Conservation (phyloP, 2,113 vertebrate genomes). For the Ceuthmochares aereus region DNA sequence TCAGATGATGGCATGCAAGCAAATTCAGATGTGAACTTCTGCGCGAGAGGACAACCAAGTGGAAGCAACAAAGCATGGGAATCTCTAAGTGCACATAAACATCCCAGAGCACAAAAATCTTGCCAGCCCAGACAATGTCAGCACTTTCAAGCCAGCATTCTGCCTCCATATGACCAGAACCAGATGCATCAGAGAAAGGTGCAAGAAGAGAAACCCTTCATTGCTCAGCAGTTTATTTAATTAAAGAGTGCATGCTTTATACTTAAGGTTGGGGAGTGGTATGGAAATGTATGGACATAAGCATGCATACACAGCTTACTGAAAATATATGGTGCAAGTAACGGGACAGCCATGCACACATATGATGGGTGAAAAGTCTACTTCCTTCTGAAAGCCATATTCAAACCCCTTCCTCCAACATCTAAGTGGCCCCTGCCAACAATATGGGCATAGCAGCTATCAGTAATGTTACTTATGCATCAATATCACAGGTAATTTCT, state of each 20-base stretch:
- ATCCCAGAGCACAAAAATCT: neutral
- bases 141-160: neutral
- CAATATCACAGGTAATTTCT: neutral
- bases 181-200: conserved; percentile 64
- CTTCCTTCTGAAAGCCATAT: conserved; percentile 17
- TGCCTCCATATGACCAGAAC: neutral
- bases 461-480: neutral
- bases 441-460: neutral
- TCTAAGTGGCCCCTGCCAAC: neutral
- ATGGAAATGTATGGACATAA: neutral
- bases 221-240: neutral
- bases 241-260: neutral
- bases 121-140: neutral
- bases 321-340: neutral
- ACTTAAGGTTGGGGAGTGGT: neutral
- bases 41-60: neutral
- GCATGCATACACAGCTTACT: neutral
- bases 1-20: conserved; percentile 3
- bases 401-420: conserved; percentile 1
- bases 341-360: neutral
- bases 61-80: neutral
- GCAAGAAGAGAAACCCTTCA: conserved; percentile 20
- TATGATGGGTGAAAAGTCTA: neutral
- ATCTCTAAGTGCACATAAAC: neutral
- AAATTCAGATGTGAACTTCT: conserved; percentile 2